Percentiles rank a stretch among this genome's conserved stretches.
Evolutionary conservation across 2,113 vertebrate species (phyloP).

Genomic region (Thomomys bottae): DNA sequence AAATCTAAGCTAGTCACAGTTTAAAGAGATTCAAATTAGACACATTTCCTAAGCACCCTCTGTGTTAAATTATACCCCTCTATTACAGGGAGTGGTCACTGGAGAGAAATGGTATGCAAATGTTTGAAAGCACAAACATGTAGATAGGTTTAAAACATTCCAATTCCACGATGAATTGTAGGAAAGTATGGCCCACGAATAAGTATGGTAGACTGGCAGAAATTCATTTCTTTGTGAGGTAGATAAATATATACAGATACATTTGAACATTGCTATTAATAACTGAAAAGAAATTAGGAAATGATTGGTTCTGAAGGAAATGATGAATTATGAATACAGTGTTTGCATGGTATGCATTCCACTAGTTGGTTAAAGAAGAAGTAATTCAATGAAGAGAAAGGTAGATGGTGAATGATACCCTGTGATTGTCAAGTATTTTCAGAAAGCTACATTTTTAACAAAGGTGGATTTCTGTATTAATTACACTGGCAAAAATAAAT

Average conservation of each 20-base stretch:
- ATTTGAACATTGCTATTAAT: background rate
- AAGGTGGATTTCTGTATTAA: background rate
- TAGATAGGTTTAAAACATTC: background rate
- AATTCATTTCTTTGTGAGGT: background rate
- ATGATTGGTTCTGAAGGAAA: background rate
- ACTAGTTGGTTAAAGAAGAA: background rate
- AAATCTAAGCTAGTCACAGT: background rate
- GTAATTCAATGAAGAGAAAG: background rate
- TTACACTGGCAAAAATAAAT: background rate
- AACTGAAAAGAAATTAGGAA: background rate
- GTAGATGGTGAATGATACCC: background rate
- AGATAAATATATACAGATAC: background rate
- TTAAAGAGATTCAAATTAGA: background rate
- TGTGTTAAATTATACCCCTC: background rate
- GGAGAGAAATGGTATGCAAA: constrained; percentile 36
- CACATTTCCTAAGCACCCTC: background rate
- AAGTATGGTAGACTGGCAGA: background rate
- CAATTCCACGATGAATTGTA: background rate
- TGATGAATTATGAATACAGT: background rate
- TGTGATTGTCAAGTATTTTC: background rate
- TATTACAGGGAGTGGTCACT: background rate
- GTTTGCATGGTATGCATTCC: background rate
- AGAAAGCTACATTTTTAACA: constrained; percentile 1
- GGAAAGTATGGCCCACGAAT: background rate
- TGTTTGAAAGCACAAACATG: background rate